phyloP scores from a whole-genome alignment of 2,113 vertebrate species.

The Hepsetus odoe region DNA sequence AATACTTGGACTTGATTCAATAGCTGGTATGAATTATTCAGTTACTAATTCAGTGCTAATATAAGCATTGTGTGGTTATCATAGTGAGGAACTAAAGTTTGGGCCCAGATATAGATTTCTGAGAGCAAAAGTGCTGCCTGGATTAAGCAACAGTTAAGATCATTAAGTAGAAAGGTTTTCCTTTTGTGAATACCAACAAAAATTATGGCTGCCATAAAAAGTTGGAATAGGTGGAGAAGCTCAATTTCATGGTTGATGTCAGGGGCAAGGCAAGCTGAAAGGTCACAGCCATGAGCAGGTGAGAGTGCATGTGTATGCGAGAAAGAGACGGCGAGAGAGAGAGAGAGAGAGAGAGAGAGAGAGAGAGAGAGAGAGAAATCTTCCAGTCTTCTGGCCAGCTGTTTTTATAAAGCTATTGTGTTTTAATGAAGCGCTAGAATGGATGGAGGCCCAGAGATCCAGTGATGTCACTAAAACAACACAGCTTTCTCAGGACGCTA shows the following conservation, averaged over 20 bases:
- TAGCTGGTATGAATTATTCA: too few relatives aligned
- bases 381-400: constrained; percentile 16
- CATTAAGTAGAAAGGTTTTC: not conserved
- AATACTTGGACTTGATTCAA: too few relatives aligned
- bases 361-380: constrained; percentile 6
- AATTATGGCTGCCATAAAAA: not conserved
- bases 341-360: not conserved
- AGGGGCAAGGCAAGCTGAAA: constrained; percentile 25
- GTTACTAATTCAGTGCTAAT: too few relatives aligned
- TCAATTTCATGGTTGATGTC: constrained; percentile 29
- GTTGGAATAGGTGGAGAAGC: not conserved
- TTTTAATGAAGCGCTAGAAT: constrained; percentile 49
- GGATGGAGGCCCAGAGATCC: constrained; percentile 39
- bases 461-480: constrained; percentile 55
- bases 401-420: constrained; percentile 53
- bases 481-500: constrained; percentile 43
- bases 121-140: not conserved
- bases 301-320: constrained; percentile 9
- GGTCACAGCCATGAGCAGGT: constrained; percentile 48
- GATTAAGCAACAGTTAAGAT: not conserved
- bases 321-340: not conserved
- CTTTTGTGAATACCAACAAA: too few relatives aligned
- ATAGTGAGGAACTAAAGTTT: not conserved
- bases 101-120: too few relatives aligned
- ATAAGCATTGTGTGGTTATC: too few relatives aligned